These are phyloP conservation scores for Solea senegalensis DNA, from an alignment of 2,113 vertebrate genomes.

Conservation along the genomic window DNA sequence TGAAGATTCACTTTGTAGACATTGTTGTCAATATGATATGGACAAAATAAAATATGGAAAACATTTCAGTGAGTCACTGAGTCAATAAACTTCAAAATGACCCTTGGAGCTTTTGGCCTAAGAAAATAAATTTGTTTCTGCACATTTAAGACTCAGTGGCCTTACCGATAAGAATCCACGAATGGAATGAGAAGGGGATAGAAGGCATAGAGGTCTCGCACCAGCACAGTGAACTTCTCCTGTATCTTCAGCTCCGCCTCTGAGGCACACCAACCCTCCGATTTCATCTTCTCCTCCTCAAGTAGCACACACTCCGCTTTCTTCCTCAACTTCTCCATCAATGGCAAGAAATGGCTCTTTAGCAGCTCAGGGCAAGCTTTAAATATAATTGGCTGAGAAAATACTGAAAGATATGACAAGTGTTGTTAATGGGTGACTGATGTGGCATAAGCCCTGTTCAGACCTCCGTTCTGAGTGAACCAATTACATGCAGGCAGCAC, in stretches of 20 bases:
- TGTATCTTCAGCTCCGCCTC: constrained; percentile 93
- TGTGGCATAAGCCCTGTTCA: too few species aligned
- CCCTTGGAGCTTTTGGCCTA: background rate
- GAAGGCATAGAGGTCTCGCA: constrained; percentile 94
- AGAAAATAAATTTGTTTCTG: background rate
- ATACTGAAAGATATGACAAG: constrained; percentile 78
- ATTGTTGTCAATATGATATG: background rate
- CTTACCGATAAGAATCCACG: constrained; percentile 92
- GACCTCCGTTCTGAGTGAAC: too few species aligned
- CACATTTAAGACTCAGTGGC: background rate
- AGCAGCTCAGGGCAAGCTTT: constrained; percentile 86
- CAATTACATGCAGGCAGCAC: too few species aligned
- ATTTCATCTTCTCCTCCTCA: constrained; percentile 92
- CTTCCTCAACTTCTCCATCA: constrained; percentile 96
- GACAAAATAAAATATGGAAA: background rate
- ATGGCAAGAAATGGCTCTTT: constrained; percentile 91
- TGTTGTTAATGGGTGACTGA: background rate
- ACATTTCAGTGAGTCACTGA: background rate
- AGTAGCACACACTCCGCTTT: constrained; percentile 88
- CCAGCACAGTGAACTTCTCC: constrained; percentile 90
- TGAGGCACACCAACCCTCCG: constrained; percentile 85
- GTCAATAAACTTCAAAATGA: background rate
- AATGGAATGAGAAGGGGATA: constrained; percentile 95
- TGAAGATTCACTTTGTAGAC: background rate
- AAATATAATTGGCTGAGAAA: constrained; percentile 92